A percentile compares a stretch with the other conserved stretches of the same genome.
These are phyloP conservation scores for Myopa testacea DNA, from an alignment of 2,888 invertebrate genomes.

Conservation along the genomic window DNA sequence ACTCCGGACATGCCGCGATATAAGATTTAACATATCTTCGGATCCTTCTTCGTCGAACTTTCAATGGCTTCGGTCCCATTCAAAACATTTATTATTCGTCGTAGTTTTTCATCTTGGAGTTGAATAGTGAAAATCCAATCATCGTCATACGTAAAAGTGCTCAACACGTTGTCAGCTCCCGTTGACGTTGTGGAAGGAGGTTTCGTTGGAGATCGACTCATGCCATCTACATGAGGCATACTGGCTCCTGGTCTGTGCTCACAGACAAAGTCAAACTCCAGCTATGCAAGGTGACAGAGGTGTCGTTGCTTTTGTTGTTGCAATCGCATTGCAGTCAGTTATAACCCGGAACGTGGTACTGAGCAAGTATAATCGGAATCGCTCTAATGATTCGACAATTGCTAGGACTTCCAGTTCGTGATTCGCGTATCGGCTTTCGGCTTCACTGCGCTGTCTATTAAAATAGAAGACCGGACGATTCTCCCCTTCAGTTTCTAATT, in stretches of 20 bases:
- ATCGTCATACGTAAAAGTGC: slow-evolving; percentile 4
- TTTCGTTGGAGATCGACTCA: slow-evolving; percentile 22
- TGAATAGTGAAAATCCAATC: slow-evolving; percentile 32
- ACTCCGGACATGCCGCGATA: slow-evolving; percentile 35
- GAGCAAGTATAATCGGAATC: slow-evolving; percentile 10
- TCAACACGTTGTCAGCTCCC: neutral
- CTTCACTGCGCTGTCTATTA: slow-evolving; percentile 15
- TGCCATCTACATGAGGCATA: slow-evolving; percentile 36
- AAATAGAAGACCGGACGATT: slow-evolving; percentile 12
- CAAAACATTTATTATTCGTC: slow-evolving; percentile 9
- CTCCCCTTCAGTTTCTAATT: neutral
- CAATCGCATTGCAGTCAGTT: slow-evolving; percentile 2
- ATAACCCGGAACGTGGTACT: neutral
- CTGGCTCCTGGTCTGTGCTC: slow-evolving; percentile 29
- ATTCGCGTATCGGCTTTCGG: slow-evolving; percentile 6
- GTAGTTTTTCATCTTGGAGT: slow-evolving; percentile 29
- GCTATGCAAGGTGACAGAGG: slow-evolving; percentile 1
- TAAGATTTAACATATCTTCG: slow-evolving; percentile 47
- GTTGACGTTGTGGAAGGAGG: neutral
- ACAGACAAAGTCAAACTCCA: slow-evolving; percentile 38
- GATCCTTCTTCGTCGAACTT: slow-evolving; percentile 23
- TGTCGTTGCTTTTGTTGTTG: slow-evolving; percentile 12
- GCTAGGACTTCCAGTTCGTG: slow-evolving; percentile 18
- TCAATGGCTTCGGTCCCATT: neutral
- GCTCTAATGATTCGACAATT: slow-evolving; percentile 16